Evolutionary conservation across 2,797 vertebrate species (phyloP), one percentile per base, ranked within the genome.

Genomic region (Labroides dimidiatus): DNA sequence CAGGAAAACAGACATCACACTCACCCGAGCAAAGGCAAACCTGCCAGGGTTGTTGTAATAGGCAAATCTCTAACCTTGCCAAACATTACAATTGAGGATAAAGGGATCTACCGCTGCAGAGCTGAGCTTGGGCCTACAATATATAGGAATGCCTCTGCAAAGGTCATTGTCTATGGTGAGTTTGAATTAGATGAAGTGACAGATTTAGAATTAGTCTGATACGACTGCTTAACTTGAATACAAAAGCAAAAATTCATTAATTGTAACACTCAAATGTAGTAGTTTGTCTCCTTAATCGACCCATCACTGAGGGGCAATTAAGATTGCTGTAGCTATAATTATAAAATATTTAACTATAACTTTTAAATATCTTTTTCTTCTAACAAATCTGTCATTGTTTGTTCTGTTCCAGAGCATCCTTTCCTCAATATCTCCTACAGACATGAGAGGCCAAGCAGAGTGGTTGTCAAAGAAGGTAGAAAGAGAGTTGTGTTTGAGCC

Each of bases 121-220:
- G 95, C 90, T 80, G 83, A 19, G 16, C 6, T 69, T 52, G 72
- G 45, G 3, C 24, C n/a, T 11, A 39, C 0, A 0, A 41, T 5
- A 1, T 4, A 45, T 24, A 70, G 62, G 67, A 75, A 80, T 17
- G 81, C 60, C 42, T 77, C 85, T 0, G 86, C 87, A 63, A 93
- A 84, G 0, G 90, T 97, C 12, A 62, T 33, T 0, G 90, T 97
- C 39, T 92, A 80, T 0, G 94, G 96, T 98, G 77, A 93, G 94
- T 82, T 64, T 68, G 6, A 21, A 24, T 63, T 67, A n/a, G 12
- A 57, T 39, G 3, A 30, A 9, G 54, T 19, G 39, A 16, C 39
- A 54, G 55, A 37, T 27, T 53, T 6, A 27, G 24, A 27, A 27
- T 27, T 33, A 7, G 30, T 5, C 7, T 33, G 30, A 33, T 33